A percentile compares a stretch with the other conserved stretches of the same genome.
Evolutionary conservation across 2,113 vertebrate genomes (phyloP).

Genomic region (Clarias gariepinus): DNA sequence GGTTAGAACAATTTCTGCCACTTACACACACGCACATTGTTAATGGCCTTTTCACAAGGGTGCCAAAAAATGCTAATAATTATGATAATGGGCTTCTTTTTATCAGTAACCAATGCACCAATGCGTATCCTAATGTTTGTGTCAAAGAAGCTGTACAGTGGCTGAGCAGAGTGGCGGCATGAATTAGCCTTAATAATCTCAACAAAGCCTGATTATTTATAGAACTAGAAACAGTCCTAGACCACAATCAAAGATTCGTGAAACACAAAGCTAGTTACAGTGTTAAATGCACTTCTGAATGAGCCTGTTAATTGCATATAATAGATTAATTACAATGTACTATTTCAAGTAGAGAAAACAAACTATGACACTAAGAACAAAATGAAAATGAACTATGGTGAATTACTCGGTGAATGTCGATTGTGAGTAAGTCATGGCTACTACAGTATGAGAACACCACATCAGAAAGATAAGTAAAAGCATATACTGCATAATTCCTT

Average conservation of each 20-base stretch:
- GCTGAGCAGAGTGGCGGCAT: slow-evolving; percentile 44
- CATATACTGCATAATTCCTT: slow-evolving; percentile 8
- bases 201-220: slow-evolving; percentile 54
- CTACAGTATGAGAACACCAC: slow-evolving; percentile 41
- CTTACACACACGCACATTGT: slow-evolving; percentile 47
- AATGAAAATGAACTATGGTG: slow-evolving; percentile 18
- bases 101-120: slow-evolving; percentile 58
- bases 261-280: slow-evolving; percentile 41
- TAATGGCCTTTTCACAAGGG: slow-evolving; percentile 58
- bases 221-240: slow-evolving; percentile 38
- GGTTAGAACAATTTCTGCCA: slow-evolving; percentile 63
- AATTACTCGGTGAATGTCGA: background rate
- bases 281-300: slow-evolving; percentile 23
- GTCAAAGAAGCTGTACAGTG: slow-evolving; percentile 54
- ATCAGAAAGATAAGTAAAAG: slow-evolving; percentile 43
- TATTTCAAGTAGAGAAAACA: slow-evolving; percentile 23
- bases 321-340: slow-evolving; percentile 16
- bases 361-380: slow-evolving; percentile 33
- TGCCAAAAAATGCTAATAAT: slow-evolving; percentile 58
- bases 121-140: slow-evolving; percentile 53
- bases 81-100: slow-evolving; percentile 57
- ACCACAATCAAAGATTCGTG: slow-evolving; percentile 40
- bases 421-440: background rate
- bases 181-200: slow-evolving; percentile 55
- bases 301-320: slow-evolving; percentile 30